Percentiles rank a stretch among this genome's conserved stretches.
Evolutionary conservation across 92 coral and sea anemone species (phyloP).

Genomic region (Meandrina meandrites): DNA sequence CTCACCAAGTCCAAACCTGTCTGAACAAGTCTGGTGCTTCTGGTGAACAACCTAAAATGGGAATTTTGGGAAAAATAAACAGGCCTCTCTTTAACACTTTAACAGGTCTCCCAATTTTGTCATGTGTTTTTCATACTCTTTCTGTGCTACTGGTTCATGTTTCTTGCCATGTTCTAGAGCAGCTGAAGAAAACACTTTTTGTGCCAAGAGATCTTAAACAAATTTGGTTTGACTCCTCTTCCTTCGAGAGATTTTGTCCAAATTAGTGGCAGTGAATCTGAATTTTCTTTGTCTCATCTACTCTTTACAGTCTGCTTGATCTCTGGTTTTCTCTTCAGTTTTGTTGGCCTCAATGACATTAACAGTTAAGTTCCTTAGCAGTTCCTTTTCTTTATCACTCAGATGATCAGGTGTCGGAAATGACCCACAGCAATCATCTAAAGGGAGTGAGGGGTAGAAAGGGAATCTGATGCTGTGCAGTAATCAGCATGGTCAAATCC

Average conservation of each 20-base stretch:
- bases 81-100: constrained; percentile 56
- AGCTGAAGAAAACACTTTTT: constrained; percentile 34
- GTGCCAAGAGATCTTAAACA: constrained; percentile 56
- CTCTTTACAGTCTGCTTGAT: constrained; percentile 47
- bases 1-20: constrained; percentile 65
- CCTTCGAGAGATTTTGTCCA: constrained; percentile 37
- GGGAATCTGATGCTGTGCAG: constrained; percentile 49
- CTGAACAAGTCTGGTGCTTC: constrained; percentile 53
- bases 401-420: constrained; percentile 45
- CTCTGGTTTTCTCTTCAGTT: constrained; percentile 54
- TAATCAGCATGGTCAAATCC: constrained; percentile 31
- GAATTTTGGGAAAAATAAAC: constrained; percentile 48
- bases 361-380: constrained; percentile 42
- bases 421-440: constrained; percentile 53
- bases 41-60: constrained; percentile 67
- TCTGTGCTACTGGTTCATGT: constrained; percentile 58
- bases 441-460: constrained; percentile 55
- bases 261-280: constrained; percentile 61
- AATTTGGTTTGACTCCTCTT: constrained; percentile 55
- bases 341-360: constrained; percentile 54
- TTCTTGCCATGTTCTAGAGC: constrained; percentile 61
- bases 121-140: constrained; percentile 52
- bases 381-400: constrained; percentile 42
- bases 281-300: constrained; percentile 55
- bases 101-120: constrained; percentile 48